Conservation (phyloP, 2,113 vertebrate species). For the Cebus imitator region DNA sequence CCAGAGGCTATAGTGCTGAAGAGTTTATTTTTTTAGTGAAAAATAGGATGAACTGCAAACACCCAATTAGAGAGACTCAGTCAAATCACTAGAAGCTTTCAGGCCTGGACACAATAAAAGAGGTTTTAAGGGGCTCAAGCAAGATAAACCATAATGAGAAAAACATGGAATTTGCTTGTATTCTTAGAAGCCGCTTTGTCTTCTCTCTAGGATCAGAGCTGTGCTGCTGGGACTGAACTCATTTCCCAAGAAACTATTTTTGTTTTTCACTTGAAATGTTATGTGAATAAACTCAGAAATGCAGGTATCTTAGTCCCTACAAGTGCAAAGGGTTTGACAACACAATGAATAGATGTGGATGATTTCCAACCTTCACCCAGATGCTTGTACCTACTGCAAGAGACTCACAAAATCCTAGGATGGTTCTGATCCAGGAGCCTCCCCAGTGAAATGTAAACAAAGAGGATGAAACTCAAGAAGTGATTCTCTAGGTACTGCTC, state of each 20-base stretch:
- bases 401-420: background rate
- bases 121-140: background rate
- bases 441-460: background rate
- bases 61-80: constrained; percentile 48
- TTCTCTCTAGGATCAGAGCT: background rate
- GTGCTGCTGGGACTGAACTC: constrained; percentile 7
- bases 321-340: background rate
- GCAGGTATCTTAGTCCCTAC: background rate
- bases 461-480: background rate
- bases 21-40: constrained; percentile 50
- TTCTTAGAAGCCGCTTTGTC: background rate
- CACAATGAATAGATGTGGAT: background rate
- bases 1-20: constrained; percentile 44
- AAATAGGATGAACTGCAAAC: constrained; percentile 47
- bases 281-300: background rate
- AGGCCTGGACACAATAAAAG: constrained; percentile 12
- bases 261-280: background rate
- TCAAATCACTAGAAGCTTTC: constrained; percentile 15
- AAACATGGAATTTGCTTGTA: constrained; percentile 10
- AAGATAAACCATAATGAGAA: background rate
- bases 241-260: background rate
- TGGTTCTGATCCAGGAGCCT: background rate
- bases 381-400: background rate
- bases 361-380: background rate
- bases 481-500: background rate